phyloP scores from a whole-genome alignment of 2,797 vertebrate species.

The Labroides dimidiatus region DNA sequence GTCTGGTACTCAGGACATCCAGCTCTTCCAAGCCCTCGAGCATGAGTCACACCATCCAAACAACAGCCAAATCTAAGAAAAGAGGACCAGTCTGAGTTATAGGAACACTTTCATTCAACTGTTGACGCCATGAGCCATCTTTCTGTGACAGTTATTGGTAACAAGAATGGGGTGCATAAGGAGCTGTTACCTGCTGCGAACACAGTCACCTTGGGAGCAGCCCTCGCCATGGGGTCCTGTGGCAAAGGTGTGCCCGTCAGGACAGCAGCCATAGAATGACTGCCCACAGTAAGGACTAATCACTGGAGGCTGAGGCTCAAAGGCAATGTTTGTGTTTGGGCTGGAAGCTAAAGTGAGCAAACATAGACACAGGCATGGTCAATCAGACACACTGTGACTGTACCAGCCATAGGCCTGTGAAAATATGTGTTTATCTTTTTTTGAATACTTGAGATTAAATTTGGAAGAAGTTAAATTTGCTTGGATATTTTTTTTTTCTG shows the following conservation, averaged over 20 bases:
- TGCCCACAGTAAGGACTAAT: constrained; percentile 76
- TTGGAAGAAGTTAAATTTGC: not conserved
- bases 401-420: not conserved
- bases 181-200: constrained; percentile 83
- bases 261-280: constrained; percentile 89
- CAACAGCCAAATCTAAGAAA: constrained; percentile 90
- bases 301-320: constrained; percentile 61
- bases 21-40: constrained; percentile 82
- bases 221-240: constrained; percentile 83
- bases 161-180: not conserved
- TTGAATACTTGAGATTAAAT: not conserved
- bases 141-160: not conserved
- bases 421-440: constrained; percentile 17
- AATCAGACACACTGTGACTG: constrained; percentile 1
- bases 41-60: constrained; percentile 87
- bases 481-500: constrained; percentile 8
- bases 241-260: constrained; percentile 85
- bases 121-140: not conserved
- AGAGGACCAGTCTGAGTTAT: not conserved
- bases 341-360: constrained; percentile 61
- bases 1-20: constrained; percentile 82
- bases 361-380: constrained; percentile 36
- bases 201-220: constrained; percentile 80
- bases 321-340: constrained; percentile 36
- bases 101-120: not conserved